phyloP scores from a whole-genome alignment of 2,797 vertebrate genomes.

The Hyperoplus immaculatus region DNA sequence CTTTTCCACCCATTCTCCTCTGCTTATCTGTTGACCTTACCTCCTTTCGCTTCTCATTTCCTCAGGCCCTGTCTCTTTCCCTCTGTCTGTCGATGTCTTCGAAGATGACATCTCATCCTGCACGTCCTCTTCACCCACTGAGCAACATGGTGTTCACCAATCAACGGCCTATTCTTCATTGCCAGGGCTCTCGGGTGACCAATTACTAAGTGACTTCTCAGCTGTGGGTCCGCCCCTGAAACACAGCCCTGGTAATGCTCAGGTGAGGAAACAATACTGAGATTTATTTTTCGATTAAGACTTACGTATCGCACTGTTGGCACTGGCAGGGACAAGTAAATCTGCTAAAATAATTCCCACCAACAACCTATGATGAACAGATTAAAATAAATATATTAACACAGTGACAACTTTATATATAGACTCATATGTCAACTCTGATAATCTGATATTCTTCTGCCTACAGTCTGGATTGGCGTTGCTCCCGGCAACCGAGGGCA shows the following conservation, averaged over 20 bases:
- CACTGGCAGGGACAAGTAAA: constrained; percentile 2
- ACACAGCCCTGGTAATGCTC: constrained; percentile 74
- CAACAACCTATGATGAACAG: constrained; percentile 26
- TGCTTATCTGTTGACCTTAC: constrained; percentile 41
- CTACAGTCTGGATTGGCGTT: constrained; percentile 83
- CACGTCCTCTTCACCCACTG: constrained; percentile 81
- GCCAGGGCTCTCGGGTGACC: constrained; percentile 81
- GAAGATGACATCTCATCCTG: constrained; percentile 89
- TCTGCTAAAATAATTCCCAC: constrained; percentile 16
- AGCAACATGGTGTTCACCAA: constrained; percentile 78
- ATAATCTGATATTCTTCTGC: constrained; percentile 54
- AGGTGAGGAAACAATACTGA: constrained; percentile 70
- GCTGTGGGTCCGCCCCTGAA: constrained; percentile 72
- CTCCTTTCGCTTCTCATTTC: constrained; percentile 48
- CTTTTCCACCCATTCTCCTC: neutral
- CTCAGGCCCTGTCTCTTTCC: constrained; percentile 76
- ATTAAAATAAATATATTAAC: constrained; percentile 44
- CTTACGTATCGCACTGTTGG: neutral
- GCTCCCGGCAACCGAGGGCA: constrained; percentile 86
- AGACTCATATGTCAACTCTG: constrained; percentile 40
- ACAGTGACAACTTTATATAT: constrained; percentile 41
- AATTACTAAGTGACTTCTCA: constrained; percentile 84
- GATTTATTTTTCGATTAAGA: neutral
- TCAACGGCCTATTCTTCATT: constrained; percentile 79
- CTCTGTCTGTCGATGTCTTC: constrained; percentile 84